A percentile compares a stretch with the other conserved stretches of the same genome.
Conservation (phyloP, 1,140 invertebrate genomes). For the Paraescarpia echinospica region DNA sequence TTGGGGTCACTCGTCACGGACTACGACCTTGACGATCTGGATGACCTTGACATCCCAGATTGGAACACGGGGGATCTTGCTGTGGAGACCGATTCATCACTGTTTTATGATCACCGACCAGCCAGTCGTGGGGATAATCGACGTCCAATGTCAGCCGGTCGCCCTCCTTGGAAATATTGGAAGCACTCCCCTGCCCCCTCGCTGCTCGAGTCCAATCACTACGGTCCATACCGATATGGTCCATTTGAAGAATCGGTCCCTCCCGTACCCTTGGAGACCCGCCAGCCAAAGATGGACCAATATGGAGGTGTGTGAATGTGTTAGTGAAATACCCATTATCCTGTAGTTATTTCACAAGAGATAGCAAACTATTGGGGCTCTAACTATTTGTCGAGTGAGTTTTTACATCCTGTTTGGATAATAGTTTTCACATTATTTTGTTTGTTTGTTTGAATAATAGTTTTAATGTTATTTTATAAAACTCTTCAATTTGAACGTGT, state of each 20-base stretch:
- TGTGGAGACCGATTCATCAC: slow-evolving; percentile 39
- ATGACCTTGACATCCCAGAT: slow-evolving; percentile 21
- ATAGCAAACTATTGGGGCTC: not conserved
- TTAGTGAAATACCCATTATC: too few relatives aligned
- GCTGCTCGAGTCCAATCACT: slow-evolving; percentile 25
- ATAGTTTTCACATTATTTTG: not conserved
- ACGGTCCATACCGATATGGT: slow-evolving; percentile 24
- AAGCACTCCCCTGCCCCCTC: slow-evolving; percentile 11
- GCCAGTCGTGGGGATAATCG: not conserved
- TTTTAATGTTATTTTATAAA: too few relatives aligned
- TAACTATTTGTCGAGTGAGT: not conserved
- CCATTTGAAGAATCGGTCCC: slow-evolving; percentile 16
- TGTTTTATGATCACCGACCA: not conserved
- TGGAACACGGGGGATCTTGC: slow-evolving; percentile 28
- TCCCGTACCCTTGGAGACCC: not conserved
- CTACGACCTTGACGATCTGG: slow-evolving; percentile 22
- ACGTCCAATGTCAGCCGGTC: not conserved
- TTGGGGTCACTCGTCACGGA: slow-evolving; percentile 17
- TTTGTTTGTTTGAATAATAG: not conserved
- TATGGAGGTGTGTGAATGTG: not conserved
- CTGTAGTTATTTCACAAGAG: too few relatives aligned
- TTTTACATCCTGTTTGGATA: not conserved
- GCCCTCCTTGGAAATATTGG: slow-evolving; percentile 41
- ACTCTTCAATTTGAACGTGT: too few relatives aligned
- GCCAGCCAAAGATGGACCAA: not conserved